A percentile compares a stretch with the other conserved stretches of the same genome.
Evolutionary conservation across 2,888 invertebrate genomes (phyloP).

Genomic region (Tetragonula carbonaria): DNA sequence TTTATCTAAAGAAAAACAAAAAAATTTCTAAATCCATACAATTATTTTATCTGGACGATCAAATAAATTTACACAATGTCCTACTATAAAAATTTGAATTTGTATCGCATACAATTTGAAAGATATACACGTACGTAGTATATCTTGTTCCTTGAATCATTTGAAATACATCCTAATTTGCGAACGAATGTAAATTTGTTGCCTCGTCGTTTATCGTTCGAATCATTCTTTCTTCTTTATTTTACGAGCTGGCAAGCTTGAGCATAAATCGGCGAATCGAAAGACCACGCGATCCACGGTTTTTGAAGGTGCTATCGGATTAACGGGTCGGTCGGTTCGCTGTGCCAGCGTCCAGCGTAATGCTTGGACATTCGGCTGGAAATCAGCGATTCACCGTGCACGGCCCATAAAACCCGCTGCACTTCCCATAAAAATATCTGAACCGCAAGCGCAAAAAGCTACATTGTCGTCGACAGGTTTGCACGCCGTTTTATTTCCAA

Average conservation of each 20-base stretch:
- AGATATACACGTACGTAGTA: too few species aligned
- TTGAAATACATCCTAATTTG: neutral
- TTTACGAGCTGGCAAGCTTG: neutral
- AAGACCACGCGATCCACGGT: neutral
- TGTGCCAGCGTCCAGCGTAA: neutral
- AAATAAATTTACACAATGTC: too few species aligned
- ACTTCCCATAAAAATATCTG: slow-evolving; percentile 68
- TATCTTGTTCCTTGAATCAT: neutral
- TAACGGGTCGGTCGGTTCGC: slow-evolving; percentile 60
- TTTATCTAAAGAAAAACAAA: too few species aligned
- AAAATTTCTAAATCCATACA: too few species aligned
- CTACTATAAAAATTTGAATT: too few species aligned
- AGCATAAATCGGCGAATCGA: neutral
- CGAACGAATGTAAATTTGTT: neutral
- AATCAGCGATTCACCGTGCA: slow-evolving; percentile 65
- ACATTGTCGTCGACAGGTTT: slow-evolving; percentile 31
- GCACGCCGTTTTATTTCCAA: slow-evolving; percentile 56
- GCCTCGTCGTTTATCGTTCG: neutral
- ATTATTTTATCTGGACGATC: too few species aligned
- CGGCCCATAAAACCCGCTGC: slow-evolving; percentile 62
- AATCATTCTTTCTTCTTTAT: neutral
- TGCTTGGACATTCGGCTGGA: slow-evolving; percentile 47
- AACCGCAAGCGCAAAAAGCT: slow-evolving; percentile 31
- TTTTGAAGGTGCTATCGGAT: slow-evolving; percentile 57
- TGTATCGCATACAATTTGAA: too few species aligned